Conservation (phyloP, 2,888 invertebrate species). For the Lepidochrysops patricia region DNA sequence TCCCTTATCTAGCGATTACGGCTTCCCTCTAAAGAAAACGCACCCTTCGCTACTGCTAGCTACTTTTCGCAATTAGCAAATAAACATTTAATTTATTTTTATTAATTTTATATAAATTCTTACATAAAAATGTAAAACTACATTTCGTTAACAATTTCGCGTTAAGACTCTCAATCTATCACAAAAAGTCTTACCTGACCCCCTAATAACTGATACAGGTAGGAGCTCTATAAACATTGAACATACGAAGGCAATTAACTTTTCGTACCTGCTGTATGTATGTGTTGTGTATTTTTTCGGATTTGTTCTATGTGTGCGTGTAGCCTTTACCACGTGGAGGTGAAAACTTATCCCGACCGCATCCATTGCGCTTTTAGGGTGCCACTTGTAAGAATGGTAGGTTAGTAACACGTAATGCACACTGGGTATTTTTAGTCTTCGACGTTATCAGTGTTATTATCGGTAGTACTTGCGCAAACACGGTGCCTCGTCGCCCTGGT, state of each 20-base stretch:
- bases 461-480: constrained; percentile 57
- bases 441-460: background rate
- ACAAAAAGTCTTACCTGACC: constrained; percentile 29
- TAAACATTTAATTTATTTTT: too few relatives aligned
- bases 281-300: constrained; percentile 32
- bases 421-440: background rate
- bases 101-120: too few relatives aligned
- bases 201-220: constrained; percentile 42
- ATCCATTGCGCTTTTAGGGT: constrained; percentile 12
- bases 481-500: constrained; percentile 37
- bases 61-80: too few relatives aligned
- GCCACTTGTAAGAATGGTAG: background rate
- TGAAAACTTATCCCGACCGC: background rate
- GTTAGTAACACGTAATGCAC: background rate
- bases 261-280: constrained; percentile 57
- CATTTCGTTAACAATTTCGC: background rate
- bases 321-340: constrained; percentile 13
- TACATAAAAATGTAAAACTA: background rate
- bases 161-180: background rate
- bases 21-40: too few relatives aligned
- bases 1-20: too few relatives aligned
- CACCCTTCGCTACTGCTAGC: too few relatives aligned
- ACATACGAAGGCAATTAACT: constrained; percentile 72
- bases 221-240: constrained; percentile 60
- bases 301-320: constrained; percentile 22